Base-by-base conservation (phyloP, 2,797 vertebrate genomes). In the Emys orbicularis region DNA sequence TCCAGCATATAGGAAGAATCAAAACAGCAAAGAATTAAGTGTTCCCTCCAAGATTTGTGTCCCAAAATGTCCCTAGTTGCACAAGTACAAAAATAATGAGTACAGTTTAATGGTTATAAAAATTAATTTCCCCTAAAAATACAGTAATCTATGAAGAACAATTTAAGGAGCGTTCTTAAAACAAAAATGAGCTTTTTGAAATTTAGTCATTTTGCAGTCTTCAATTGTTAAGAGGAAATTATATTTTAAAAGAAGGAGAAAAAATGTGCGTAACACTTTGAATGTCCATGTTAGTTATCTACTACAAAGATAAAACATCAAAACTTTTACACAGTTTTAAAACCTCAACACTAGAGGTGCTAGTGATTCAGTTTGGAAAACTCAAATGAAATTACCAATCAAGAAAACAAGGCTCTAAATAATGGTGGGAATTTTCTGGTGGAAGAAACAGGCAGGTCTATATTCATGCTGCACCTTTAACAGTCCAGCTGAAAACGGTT, bases 21-120 rank as follows among this genome's bases (percentile, higher is more conserved):
- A 76, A 96, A 97, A 95, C 56, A 92, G 83, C 95, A 90, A 12
- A 97, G 92, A 94, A 97, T 85, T 65, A 94, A 93, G 74, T 0
- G 74, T 86, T 92, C 86, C 87, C 93, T 94, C 91, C 31, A 15
- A 86, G 16, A 95, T 95, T 84, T 54, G 31, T 93, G 90, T 96
- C 90, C 87, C 96, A 82, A 95, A 97, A 93, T 21, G 95, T 87
- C 92, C 54, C 92, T 81, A 93, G 84, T 95, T 97, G 95, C 94
- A 89, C 95, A 96, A 2, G 83, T 98, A 98, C 94, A 98, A 98
- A 98, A 98, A 98, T 98, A 98, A 98, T 80, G 97, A 98, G 97
- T 96, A 97, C 94, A 97, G 97, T 97, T 97, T 97, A 98, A 96
- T 98, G 97, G 94, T 88, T 98, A 91, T 98, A 98, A 98, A 98